These are phyloP conservation scores for Macrotus californicus DNA, from an alignment of 2,113 vertebrate species.

Conservation along the genomic window DNA sequence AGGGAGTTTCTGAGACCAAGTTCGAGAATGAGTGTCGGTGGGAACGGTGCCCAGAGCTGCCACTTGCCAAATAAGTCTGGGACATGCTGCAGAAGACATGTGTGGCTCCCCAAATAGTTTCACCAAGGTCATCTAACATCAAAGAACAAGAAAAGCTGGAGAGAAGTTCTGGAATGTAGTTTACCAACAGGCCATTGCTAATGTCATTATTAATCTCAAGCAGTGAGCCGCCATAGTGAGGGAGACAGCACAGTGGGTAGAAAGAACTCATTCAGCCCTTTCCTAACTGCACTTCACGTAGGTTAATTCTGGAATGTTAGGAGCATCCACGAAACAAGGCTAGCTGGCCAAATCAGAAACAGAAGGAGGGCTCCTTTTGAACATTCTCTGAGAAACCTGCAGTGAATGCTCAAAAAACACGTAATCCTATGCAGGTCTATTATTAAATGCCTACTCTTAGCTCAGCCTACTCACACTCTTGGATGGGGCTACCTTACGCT, in stretches of 20 bases:
- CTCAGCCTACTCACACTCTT: not conserved
- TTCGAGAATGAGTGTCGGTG: not conserved
- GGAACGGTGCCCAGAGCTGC: constrained; percentile 48
- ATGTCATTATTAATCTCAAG: not conserved
- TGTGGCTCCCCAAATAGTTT: not conserved
- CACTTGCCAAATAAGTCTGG: constrained; percentile 32
- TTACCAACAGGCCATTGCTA: not conserved
- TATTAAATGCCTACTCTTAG: not conserved
- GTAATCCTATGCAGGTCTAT: not conserved
- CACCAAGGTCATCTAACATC: constrained; percentile 19
- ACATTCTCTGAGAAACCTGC: not conserved
- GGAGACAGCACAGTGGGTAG: not conserved
- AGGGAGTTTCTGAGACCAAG: not conserved
- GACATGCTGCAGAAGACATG: not conserved
- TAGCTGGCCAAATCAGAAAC: not conserved
- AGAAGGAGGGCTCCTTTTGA: not conserved
- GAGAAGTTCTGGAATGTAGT: not conserved
- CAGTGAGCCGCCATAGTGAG: not conserved
- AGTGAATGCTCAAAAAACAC: not conserved
- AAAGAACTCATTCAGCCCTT: not conserved
- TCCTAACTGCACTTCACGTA: not conserved
- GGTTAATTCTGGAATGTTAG: not conserved
- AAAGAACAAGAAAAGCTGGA: constrained; percentile 1
- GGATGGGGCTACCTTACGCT: not conserved
- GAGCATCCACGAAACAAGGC: not conserved